Evolutionary conservation across 2,797 vertebrate genomes (phyloP).

Genomic region (Sylvilagus floridanus): DNA sequence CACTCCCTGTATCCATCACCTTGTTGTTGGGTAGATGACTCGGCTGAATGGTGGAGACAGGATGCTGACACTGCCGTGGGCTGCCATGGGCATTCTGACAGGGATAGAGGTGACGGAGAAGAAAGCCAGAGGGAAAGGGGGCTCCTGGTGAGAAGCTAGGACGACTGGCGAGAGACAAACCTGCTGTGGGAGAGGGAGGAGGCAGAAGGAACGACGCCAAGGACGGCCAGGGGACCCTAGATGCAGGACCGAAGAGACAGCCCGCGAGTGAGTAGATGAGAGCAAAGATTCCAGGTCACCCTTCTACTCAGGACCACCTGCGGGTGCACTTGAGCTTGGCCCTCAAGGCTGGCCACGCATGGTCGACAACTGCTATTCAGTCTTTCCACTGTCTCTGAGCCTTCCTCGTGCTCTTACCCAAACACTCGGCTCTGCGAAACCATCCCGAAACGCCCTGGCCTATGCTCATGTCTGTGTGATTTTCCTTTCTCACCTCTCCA

Average conservation of each 20-base stretch:
- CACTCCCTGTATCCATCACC: neutral
- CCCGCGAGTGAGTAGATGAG: neutral
- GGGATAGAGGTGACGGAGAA: neutral
- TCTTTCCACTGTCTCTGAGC: neutral
- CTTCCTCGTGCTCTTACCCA: neutral
- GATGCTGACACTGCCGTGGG: neutral
- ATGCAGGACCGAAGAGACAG: neutral
- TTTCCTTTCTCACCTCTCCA: neutral
- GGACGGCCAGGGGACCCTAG: neutral
- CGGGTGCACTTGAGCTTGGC: neutral
- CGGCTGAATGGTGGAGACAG: neutral
- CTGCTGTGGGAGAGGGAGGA: neutral
- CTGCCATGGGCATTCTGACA: neutral
- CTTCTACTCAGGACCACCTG: neutral
- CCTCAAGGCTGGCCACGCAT: neutral
- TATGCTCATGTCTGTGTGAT: neutral
- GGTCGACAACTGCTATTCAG: neutral
- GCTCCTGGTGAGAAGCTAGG: neutral
- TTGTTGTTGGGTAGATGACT: neutral
- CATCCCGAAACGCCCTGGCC: neutral
- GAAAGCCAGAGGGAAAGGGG: neutral
- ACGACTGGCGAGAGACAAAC: neutral
- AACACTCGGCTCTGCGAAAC: neutral
- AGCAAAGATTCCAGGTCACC: neutral
- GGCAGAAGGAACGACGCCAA: neutral